These are phyloP conservation scores for Polydrusus tereticollis DNA, from an alignment of 2,888 invertebrate species.

Conservation along the genomic window DNA sequence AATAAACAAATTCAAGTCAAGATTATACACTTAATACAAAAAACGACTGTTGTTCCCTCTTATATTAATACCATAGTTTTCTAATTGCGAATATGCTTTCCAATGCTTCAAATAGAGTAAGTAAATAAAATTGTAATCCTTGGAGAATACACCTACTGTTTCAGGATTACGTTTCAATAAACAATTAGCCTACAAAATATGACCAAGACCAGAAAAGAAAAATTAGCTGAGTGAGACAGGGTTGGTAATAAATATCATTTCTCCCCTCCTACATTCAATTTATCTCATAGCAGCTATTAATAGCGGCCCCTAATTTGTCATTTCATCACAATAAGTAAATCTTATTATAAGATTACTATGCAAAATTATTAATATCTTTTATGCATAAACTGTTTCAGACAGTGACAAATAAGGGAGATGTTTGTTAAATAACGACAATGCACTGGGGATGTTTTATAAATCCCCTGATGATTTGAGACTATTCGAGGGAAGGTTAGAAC, in stretches of 20 bases:
- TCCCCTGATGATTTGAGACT: conserved; percentile 23
- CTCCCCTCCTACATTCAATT: background rate
- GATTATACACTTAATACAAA: too few species aligned
- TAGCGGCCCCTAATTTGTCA: background rate
- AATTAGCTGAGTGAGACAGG: too few species aligned
- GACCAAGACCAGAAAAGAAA: too few species aligned
- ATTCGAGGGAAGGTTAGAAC: background rate
- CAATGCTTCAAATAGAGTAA: too few species aligned
- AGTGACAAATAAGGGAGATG: conserved; percentile 21
- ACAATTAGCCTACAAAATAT: too few species aligned
- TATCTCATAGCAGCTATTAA: background rate
- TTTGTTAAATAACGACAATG: conserved; percentile 16
- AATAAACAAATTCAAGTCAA: too few species aligned
- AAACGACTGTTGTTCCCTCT: too few species aligned
- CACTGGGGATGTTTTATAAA: conserved; percentile 10
- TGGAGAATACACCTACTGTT: too few species aligned
- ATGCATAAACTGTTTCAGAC: conserved; percentile 14
- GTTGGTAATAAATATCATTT: background rate
- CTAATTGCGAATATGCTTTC: too few species aligned
- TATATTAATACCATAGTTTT: too few species aligned
- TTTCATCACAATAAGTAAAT: background rate
- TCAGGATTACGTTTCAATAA: too few species aligned
- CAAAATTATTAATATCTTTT: conserved; percentile 11
- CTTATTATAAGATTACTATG: background rate
- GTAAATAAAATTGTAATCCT: too few species aligned